phyloP scores from a whole-genome alignment of 2,888 invertebrate species.

The Leptinotarsa peninsularis region DNA sequence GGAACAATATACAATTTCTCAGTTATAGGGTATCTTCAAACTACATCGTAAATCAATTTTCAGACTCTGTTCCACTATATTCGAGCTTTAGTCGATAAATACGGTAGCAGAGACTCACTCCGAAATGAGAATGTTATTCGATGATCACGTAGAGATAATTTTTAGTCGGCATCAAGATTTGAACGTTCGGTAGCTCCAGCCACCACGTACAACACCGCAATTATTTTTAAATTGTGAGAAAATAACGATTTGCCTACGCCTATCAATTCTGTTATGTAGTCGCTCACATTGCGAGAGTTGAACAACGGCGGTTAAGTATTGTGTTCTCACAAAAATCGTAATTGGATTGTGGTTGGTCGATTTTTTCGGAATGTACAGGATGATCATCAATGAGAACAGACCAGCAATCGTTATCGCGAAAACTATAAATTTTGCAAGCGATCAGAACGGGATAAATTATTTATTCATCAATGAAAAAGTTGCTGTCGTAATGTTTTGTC shows the following conservation, averaged over 20 bases:
- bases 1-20: no score
- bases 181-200: slow-evolving; percentile 57
- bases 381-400: background rate
- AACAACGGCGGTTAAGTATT: slow-evolving; percentile 44
- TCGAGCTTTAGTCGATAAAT: slow-evolving; percentile 29
- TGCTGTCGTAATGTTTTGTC: no score
- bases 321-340: slow-evolving; percentile 44
- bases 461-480: no score
- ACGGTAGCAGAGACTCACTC: slow-evolving; percentile 46
- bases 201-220: slow-evolving; percentile 61
- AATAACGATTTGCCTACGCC: slow-evolving; percentile 44
- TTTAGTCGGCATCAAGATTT: slow-evolving; percentile 54
- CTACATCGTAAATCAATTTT: background rate
- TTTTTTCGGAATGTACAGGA: slow-evolving; percentile 21
- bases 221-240: slow-evolving; percentile 65
- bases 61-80: slow-evolving; percentile 8
- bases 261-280: slow-evolving; percentile 31
- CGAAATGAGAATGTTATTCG: slow-evolving; percentile 31
- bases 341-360: slow-evolving; percentile 42
- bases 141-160: slow-evolving; percentile 57
- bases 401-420: background rate
- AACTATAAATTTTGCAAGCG: no score
- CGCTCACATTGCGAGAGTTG: slow-evolving; percentile 40
- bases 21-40: no score
- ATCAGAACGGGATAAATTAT: no score